A percentile compares a stretch with the other conserved stretches of the same genome.
Evolutionary conservation across 2,797 vertebrate species (phyloP).

Genomic region (Hydrolagus colliei): DNA sequence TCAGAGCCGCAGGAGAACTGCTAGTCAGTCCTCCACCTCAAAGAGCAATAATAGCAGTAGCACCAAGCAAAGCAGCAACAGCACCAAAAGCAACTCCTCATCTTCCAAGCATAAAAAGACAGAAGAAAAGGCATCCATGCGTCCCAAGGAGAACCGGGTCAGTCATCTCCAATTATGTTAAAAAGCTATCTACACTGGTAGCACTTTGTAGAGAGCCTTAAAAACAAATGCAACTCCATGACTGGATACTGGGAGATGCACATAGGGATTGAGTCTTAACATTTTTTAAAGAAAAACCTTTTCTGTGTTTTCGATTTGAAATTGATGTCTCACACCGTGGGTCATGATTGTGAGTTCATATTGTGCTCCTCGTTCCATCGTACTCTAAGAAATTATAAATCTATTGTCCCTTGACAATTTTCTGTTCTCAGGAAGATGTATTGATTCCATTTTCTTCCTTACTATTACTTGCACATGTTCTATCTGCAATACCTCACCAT

Average conservation of each 20-base stretch:
- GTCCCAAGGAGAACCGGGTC: constrained; percentile 80
- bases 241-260: not conserved
- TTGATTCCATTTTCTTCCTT: no score
- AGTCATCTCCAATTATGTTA: not conserved
- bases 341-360: not conserved
- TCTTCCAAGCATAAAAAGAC: constrained; percentile 81
- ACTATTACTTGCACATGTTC: no score
- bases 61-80: constrained; percentile 68
- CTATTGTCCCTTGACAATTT: no score
- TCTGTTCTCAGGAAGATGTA: no score
- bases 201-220: not conserved
- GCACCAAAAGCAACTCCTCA: constrained; percentile 65
- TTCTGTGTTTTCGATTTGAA: not conserved
- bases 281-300: no score
- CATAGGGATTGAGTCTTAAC: not conserved
- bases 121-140: constrained; percentile 74
- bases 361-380: no score
- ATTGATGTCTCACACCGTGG: not conserved
- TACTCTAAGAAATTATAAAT: no score
- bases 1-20: constrained; percentile 77
- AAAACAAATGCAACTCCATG: not conserved
- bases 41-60: constrained; percentile 66
- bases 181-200: no score
- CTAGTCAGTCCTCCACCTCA: constrained; percentile 82
- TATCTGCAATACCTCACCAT: no score